phyloP scores from a whole-genome alignment of 1,140 invertebrate genomes.

The Brachionus sp. region DNA sequence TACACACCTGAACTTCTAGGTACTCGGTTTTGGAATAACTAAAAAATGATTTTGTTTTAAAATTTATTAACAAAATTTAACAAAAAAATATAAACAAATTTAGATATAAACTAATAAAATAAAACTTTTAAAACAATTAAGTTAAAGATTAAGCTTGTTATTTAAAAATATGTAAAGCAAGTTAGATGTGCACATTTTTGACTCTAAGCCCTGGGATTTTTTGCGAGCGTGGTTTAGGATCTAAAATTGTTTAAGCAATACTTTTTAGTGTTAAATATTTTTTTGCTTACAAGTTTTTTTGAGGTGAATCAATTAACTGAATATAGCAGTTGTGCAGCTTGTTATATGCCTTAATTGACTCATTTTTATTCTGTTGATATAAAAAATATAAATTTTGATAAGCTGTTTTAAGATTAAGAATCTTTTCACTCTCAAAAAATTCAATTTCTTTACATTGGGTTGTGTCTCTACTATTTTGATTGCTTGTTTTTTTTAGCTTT shows the following conservation, averaged over 20 bases:
- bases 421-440: background rate
- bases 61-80: background rate
- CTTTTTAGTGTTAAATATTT: background rate
- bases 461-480: background rate
- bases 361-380: background rate
- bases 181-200: background rate
- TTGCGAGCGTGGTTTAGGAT: background rate
- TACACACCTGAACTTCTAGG: background rate
- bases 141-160: background rate
- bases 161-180: background rate
- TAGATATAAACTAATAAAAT: no score
- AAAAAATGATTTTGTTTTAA: background rate
- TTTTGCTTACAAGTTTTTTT: constrained; percentile 5
- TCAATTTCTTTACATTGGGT: background rate
- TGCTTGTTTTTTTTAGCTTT: background rate
- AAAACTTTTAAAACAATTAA: background rate
- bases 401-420: constrained; percentile 30
- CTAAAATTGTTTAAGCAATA: background rate
- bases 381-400: background rate
- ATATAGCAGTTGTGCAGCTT: constrained; percentile 5
- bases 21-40: background rate
- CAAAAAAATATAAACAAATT: background rate
- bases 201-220: background rate
- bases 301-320: background rate
- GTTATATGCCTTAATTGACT: background rate